Evolutionary conservation across 2,888 invertebrate species (phyloP), one percentile per base, ranked within the genome.

Genomic region (Polydrusus cervinus): DNA sequence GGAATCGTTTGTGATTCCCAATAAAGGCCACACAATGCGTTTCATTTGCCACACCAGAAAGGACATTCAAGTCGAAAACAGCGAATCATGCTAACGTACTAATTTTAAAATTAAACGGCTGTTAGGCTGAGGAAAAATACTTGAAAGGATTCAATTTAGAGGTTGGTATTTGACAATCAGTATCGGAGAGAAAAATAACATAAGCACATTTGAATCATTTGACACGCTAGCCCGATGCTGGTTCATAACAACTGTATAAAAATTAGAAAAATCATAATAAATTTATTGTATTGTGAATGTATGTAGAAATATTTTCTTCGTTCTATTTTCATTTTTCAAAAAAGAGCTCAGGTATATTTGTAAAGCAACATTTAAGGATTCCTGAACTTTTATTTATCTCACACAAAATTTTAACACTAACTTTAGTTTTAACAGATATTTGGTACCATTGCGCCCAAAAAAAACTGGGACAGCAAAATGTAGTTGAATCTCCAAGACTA

Each of bases 1-100:
- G 78, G 81, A 81, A 80, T 81, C 80, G 77, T 81, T 82, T 80
- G 81, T 81, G 78, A 78, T 78, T 80, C 77, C 79, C 79, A 78
- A 79, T 79, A 77, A 77, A 68, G 49, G 68, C 74, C 74, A 68
- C 74, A 74, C 74, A 74, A 74, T 62, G 74, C 38, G 49, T 62
- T 34, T 20, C 74, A 74, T 74, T 74, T 68, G 74, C 67, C 45
- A 25, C 74, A 61, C 68, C 68, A 74, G 74, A 74, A 74, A 74
- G 68, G 74, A 74, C 74, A 62, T 68, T 65, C 62, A 43, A 61
- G 61, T 40, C 61, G 61, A 73, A 72, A 73, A 67, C 51, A 47
- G 67, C 73, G 73, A 73, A 66, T 73, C 73, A 73, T 67, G 73
- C 66, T 51, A 73, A 49, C 68, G 53, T 55, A 55, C 55, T 55